phyloP scores from a whole-genome alignment of 2,888 invertebrate genomes.

The Cylindroiulus punctatus region DNA sequence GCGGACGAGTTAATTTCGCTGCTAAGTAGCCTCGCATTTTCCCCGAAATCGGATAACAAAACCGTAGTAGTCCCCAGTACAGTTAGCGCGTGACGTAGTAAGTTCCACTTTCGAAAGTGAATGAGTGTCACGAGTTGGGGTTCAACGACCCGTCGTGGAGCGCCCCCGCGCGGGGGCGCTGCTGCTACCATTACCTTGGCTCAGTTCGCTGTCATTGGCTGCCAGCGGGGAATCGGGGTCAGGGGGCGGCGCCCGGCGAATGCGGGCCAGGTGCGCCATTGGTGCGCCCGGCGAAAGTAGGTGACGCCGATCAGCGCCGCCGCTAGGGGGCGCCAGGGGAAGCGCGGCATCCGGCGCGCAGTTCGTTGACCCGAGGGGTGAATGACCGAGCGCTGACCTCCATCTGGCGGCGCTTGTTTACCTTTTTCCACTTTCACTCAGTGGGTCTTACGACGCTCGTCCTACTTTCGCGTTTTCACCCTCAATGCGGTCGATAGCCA shows the following conservation, averaged over 20 bases:
- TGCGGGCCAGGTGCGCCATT: background rate
- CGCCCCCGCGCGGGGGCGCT: constrained; percentile 24
- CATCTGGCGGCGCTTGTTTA: constrained; percentile 45
- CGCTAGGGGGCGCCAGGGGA: constrained; percentile 30
- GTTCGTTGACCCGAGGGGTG: constrained; percentile 52
- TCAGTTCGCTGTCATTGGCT: constrained; percentile 54
- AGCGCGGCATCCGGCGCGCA: background rate
- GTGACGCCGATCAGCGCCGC: constrained; percentile 40
- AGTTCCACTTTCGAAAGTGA: constrained; percentile 12
- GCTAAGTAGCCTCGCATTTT: background rate
- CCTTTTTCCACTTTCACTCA: constrained; percentile 66
- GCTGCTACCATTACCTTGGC: constrained; percentile 58
- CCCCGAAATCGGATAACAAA: too few species aligned
- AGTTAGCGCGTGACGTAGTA: background rate
- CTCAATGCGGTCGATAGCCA: constrained; percentile 49
- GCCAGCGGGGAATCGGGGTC: background rate
- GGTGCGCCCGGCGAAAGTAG: constrained; percentile 11
- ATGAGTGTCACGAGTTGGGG: constrained; percentile 39
- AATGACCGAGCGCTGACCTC: constrained; percentile 53
- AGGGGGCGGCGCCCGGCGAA: constrained; percentile 43
- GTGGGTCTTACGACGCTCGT: constrained; percentile 55
- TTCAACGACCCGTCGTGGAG: constrained; percentile 45
- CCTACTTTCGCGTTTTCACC: constrained; percentile 22
- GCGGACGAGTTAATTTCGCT: background rate
- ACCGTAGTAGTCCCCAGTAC: too few species aligned